These are phyloP conservation scores for Dipodomys ordii DNA, from an alignment of 2,113 vertebrate genomes.

Conservation along the genomic window DNA sequence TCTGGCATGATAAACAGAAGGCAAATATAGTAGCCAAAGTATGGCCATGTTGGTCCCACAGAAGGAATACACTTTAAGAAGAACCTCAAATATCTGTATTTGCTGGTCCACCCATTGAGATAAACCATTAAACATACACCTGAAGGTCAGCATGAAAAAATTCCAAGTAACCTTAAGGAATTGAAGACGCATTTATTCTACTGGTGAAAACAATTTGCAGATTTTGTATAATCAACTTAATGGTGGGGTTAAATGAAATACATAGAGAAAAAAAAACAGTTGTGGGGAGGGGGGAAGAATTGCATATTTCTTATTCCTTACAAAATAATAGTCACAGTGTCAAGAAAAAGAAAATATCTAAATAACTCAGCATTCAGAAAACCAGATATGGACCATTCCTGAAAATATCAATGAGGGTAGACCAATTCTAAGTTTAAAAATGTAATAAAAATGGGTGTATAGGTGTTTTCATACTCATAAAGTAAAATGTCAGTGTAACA, in stretches of 20 bases:
- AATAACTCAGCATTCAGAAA: not conserved
- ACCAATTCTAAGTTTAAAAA: not conserved
- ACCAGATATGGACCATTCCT: not conserved
- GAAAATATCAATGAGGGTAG: not conserved
- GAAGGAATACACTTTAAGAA: not conserved
- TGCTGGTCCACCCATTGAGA: too few relatives aligned
- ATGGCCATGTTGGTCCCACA: not conserved
- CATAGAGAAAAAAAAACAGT: too few relatives aligned
- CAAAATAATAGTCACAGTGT: not conserved
- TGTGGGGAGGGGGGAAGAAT: not conserved
- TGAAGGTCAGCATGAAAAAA: too few relatives aligned
- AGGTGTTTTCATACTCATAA: not conserved
- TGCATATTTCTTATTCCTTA: not conserved
- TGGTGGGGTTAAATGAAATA: too few relatives aligned
- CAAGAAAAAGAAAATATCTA: not conserved
- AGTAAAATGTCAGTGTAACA: too few relatives aligned
- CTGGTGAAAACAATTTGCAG: too few relatives aligned
- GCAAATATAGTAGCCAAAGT: not conserved
- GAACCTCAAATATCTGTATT: not conserved
- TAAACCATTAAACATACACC: too few relatives aligned
- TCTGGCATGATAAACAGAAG: not conserved
- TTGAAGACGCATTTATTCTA: too few relatives aligned
- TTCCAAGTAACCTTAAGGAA: too few relatives aligned
- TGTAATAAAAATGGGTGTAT: not conserved
- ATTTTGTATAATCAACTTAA: too few relatives aligned